phyloP scores from a whole-genome alignment of 2,113 vertebrate species.

The Anhinga anhinga region DNA sequence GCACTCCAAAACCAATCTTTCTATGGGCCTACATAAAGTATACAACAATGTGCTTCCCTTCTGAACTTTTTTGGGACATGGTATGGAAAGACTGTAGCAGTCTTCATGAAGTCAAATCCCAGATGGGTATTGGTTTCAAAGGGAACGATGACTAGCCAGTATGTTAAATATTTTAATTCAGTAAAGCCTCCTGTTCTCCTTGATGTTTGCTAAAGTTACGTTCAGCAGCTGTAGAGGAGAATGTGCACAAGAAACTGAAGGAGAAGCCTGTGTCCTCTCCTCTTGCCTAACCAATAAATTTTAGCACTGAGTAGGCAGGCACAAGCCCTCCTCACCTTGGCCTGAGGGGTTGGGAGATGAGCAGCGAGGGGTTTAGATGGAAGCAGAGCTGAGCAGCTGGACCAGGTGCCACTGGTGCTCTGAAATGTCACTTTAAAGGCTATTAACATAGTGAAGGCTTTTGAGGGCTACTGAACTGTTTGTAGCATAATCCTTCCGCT shows the following conservation, averaged over 20 bases:
- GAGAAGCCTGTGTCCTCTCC: slow-evolving; percentile 60
- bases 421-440: slow-evolving; percentile 42
- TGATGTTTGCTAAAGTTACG: slow-evolving; percentile 88
- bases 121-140: slow-evolving; percentile 85
- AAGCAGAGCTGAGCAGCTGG: slow-evolving; percentile 25
- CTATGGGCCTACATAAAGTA: slow-evolving; percentile 28
- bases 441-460: slow-evolving; percentile 51
- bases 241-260: slow-evolving; percentile 69
- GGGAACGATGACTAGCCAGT: slow-evolving; percentile 83
- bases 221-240: slow-evolving; percentile 81
- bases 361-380: background rate
- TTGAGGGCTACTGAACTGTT: slow-evolving; percentile 17
- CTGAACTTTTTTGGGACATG: slow-evolving; percentile 71
- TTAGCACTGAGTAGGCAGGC: slow-evolving; percentile 58
- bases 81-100: slow-evolving; percentile 71
- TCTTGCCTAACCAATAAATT: slow-evolving; percentile 60
- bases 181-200: slow-evolving; percentile 80
- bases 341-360: background rate
- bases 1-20: slow-evolving; percentile 6
- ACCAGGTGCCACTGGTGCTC: slow-evolving; percentile 31
- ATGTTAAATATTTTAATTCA: slow-evolving; percentile 87
- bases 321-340: slow-evolving; percentile 41
- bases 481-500: slow-evolving; percentile 36
- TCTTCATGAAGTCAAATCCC: slow-evolving; percentile 72
- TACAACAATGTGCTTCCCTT: slow-evolving; percentile 69